Base-by-base conservation (phyloP, 2,797 vertebrate species). In the Astyanax mexicanus region DNA sequence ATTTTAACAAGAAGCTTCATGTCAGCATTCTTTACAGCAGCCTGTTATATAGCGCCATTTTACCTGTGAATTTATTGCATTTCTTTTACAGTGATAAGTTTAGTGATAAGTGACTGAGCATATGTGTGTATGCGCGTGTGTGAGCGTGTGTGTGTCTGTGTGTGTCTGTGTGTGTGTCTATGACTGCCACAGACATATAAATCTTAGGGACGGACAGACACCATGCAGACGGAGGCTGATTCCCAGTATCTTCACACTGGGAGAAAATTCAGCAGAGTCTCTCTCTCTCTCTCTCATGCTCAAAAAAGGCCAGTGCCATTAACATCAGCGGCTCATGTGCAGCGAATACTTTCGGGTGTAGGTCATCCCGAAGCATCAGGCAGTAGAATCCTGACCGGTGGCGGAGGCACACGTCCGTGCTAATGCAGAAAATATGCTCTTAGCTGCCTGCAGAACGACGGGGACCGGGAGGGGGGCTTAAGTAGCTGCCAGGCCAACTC, bases 371-470 rank as follows among this genome's bases (percentile, higher is more conserved):
- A 70, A 71, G 61, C 69, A 73, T 79, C 23, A 75, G 77, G 58
- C 58, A 6, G 64, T 69, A 85, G 77, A 73, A 80, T 80, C 62
- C 42, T 40, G 47, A 64, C 67, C 35, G 21, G 70, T 79, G 73
- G 66, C 47, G 55, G 38, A 79, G 79, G 67, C 70, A 74, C 62
- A 78, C 66, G 67, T 80, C 61, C 52, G 64, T 38, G 70, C 73
- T 84, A 86, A 86, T 83, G 78, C 65, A 84, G 64, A 82, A 83
- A 83, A 77, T 78, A 78, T 86, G 81, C 85, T 83, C 40, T 61
- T 67, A 84, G 84, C 62, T 72, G 78, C 47, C 73, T 69, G 52
- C 51, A 76, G 66, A 51, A 73, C 65, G 52, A 58, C 54, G 69
- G 65, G 78, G 55, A 76, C 45, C 62, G 69, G 49, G 77, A 71